These are phyloP conservation scores for Ambastaia sidthimunki DNA, from an alignment of 2,797 vertebrate genomes.

Conservation along the genomic window DNA sequence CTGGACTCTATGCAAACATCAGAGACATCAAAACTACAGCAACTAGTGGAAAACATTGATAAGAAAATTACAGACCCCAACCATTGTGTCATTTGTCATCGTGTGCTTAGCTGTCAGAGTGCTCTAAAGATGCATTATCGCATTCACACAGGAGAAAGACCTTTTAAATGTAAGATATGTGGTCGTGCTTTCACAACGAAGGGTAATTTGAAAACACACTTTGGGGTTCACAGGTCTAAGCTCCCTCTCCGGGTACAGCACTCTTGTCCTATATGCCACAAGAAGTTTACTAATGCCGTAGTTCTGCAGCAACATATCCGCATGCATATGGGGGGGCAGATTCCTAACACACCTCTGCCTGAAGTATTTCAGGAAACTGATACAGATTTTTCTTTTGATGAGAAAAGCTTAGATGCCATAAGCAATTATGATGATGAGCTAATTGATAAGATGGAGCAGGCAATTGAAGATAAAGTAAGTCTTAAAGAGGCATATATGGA, in stretches of 20 bases:
- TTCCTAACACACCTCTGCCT: slow-evolving; percentile 92
- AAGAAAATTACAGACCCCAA: slow-evolving; percentile 99
- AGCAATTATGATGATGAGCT: slow-evolving; percentile 92
- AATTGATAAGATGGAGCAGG: slow-evolving; percentile 91
- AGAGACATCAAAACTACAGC: slow-evolving; percentile 98
- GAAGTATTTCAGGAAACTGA: slow-evolving; percentile 95
- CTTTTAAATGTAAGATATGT: slow-evolving; percentile 99
- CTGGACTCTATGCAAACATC: slow-evolving; percentile 99
- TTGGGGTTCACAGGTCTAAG: slow-evolving; percentile 97
- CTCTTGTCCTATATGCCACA: slow-evolving; percentile 99
- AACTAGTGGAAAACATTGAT: slow-evolving; percentile 99
- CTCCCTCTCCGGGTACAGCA: slow-evolving; percentile 97
- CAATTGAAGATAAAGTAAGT: slow-evolving; percentile 90
- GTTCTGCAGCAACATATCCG: slow-evolving; percentile 99
- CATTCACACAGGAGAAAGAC: slow-evolving; percentile 97
- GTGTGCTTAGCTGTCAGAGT: slow-evolving; percentile 98
- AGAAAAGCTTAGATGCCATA: slow-evolving; percentile 89
- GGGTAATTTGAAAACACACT: slow-evolving; percentile 99
- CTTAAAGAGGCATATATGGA: slow-evolving; percentile 84
- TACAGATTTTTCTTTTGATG: slow-evolving; percentile 89
- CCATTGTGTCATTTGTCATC: slow-evolving; percentile 98
- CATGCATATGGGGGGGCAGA: slow-evolving; percentile 99
- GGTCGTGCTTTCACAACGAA: slow-evolving; percentile 99
- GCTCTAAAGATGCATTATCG: slow-evolving; percentile 99
- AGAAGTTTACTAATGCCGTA: slow-evolving; percentile 99